A percentile compares a stretch with the other conserved stretches of the same genome.
phyloP scores from a whole-genome alignment of 2,888 invertebrate genomes.

The Mactromeris polynyma region DNA sequence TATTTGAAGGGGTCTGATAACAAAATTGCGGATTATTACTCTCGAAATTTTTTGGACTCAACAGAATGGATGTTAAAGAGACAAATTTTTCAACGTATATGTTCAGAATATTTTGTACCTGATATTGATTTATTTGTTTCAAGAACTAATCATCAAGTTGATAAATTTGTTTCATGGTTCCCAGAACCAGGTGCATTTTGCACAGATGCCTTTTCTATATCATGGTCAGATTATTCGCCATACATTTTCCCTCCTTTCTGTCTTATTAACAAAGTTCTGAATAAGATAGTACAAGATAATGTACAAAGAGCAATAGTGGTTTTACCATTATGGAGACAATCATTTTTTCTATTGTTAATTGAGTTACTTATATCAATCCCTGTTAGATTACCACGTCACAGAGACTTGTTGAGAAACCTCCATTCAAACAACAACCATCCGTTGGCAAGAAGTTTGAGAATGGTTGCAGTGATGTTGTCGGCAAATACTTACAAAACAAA shows the following conservation, averaged over 20 bases:
- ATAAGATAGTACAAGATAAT: slow-evolving; percentile 55
- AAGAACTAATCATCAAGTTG: slow-evolving; percentile 32
- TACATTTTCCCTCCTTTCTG: slow-evolving; percentile 68
- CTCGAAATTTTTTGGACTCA: slow-evolving; percentile 53
- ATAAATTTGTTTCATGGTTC: slow-evolving; percentile 56
- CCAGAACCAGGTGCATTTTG: slow-evolving; percentile 49
- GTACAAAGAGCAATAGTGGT: slow-evolving; percentile 53
- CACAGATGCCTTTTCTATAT: slow-evolving; percentile 61
- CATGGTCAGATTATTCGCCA: slow-evolving; percentile 38
- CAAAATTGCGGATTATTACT: slow-evolving; percentile 47
- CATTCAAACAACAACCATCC: slow-evolving; percentile 31
- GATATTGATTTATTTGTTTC: slow-evolving; percentile 65
- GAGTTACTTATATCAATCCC: slow-evolving; percentile 33
- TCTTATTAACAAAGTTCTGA: slow-evolving; percentile 50
- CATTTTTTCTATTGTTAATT: slow-evolving; percentile 61
- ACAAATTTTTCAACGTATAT: slow-evolving; percentile 37
- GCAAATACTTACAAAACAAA: slow-evolving; percentile 32
- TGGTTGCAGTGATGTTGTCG: slow-evolving; percentile 52
- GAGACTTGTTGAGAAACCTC: slow-evolving; percentile 41
- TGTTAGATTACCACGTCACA: slow-evolving; percentile 24
- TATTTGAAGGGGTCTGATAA: slow-evolving; percentile 38
- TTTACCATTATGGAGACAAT: slow-evolving; percentile 59
- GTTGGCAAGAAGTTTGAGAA: neutral
- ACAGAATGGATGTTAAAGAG: slow-evolving; percentile 65
- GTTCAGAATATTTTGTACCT: slow-evolving; percentile 51